Evolutionary conservation across 2,888 invertebrate species (phyloP), one percentile per base, ranked within the genome.

Genomic region (Oscheius sp.): DNA sequence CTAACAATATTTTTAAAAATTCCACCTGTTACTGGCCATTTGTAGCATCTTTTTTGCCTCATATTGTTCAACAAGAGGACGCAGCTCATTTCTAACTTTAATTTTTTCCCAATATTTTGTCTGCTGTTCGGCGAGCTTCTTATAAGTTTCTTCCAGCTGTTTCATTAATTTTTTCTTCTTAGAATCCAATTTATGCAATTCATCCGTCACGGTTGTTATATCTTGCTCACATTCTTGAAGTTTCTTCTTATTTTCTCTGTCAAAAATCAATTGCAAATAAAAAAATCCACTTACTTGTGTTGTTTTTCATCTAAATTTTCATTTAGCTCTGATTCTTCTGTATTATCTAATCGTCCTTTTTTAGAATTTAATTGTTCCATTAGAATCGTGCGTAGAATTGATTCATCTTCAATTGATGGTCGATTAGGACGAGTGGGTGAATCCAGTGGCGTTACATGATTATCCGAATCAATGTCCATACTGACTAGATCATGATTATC

Each of bases 401-500:
- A 18, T 18, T 61, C 61, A 6, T 61, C 61, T 43, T 61, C 61
- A 7, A 43, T n/a, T 13, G 61, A 43, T 18, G 41, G 21, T 61
- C 43, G 3, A 35, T 13, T 18, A 7, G 41, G 61, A 2, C 58
- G n/a, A 43, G 16, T n/a, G 6, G 35, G 61, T 7, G 55, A 55
- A n/a, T 3, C 16, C 16, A 5, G 49, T 2, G 16, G 6, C 35
- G 35, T 35, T 13, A 13, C 13, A 16, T 18, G 21, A 13, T 49
- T 49, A 21, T 49, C 49, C 35, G 41, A 43, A 23, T 61, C 61
- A 41, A 66, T 27, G 29, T 66, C 66, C 66, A 66, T 66, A 6
- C 18, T 27, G 27, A 66, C 52, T 2, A 63, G 9, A 16, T 66
- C 66, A 27, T 49, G 52, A 29, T 66, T 66, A 35, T 66, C 66